Evolutionary conservation across 2,797 vertebrate genomes (phyloP), one percentile per base, ranked within the genome.

Genomic region (Phoxinus dragarum): DNA sequence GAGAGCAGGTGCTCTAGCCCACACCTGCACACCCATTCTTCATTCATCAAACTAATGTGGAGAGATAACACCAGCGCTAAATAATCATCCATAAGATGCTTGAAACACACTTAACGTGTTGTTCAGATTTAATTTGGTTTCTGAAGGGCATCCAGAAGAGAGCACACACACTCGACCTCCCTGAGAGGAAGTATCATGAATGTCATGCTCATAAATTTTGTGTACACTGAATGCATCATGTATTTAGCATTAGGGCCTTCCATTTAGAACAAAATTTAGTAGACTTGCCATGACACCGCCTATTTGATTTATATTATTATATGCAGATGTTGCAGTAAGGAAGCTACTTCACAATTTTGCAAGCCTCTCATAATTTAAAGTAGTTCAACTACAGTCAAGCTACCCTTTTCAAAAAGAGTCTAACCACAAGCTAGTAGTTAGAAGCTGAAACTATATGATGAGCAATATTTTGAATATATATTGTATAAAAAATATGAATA

Each of bases 211-310:
- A 34, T 61, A 59, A 6, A 54, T 54, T 69, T 36, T 31, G 27
- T 38, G 6, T 34, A 44, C 11, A 31, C 44, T 42, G 16, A 68
- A 31, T 74, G 14, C 56, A 49, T 21, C n/a, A 82, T 36, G 38
- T 47, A 64, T 74, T 75, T 75, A 88, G 84, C 72, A 79, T 67
- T 68, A 88, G 52, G 80, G 71, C 84, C 72, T 75, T 90, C 69
- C 68, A 89, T 93, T 88, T 36, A 88, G 86, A 88, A 88, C 85
- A 74, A 75, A 83, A 89, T 90, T 87, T n/a, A 31, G 38, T 67
- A 34, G 10, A 47, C 11, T 67, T 3, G 31, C 44, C 61, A 9
- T 0, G 6, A 36, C 61, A 49, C 4, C 5, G 0, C 38, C 56
- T 44, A 44, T 79, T 64, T 56, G 49, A 71, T 56, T 81, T 42